Percentiles rank a stretch among this genome's conserved stretches.
phyloP scores from a whole-genome alignment of 2,888 invertebrate genomes.

The Lottia scabra region DNA sequence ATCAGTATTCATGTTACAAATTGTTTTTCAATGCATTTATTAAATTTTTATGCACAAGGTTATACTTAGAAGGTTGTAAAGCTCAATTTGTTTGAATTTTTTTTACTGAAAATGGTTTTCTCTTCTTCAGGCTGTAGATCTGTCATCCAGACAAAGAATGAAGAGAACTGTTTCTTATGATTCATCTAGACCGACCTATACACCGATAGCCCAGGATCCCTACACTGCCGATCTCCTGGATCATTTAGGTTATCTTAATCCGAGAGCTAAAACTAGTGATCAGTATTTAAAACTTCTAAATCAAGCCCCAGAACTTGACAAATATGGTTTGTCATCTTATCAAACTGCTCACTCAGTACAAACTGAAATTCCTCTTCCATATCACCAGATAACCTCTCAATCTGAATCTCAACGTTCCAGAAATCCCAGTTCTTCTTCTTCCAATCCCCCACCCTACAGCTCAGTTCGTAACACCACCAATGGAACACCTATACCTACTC shows the following conservation, averaged over 20 bases:
- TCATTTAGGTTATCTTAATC: conserved; percentile 35
- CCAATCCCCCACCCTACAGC: conserved; percentile 8
- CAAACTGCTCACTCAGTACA: not conserved
- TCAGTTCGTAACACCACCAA: conserved; percentile 10
- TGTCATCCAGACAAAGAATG: conserved; percentile 28
- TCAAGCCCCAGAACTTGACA: conserved; percentile 29
- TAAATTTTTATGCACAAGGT: no score
- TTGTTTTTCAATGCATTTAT: no score
- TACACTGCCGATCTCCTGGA: conserved; percentile 29
- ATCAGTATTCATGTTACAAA: no score
- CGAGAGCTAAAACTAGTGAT: conserved; percentile 25
- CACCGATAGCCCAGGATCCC: not conserved
- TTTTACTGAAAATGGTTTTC: not conserved
- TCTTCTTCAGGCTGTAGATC: conserved; percentile 34
- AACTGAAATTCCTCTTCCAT: conserved; percentile 5
- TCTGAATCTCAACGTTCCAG: conserved; percentile 14
- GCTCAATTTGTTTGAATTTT: no score
- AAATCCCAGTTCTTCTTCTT: conserved; percentile 11
- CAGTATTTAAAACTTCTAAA: conserved; percentile 34
- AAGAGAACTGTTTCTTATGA: conserved; percentile 35
- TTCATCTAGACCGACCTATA: conserved; percentile 11
- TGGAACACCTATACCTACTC: conserved; percentile 22
- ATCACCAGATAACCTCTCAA: not conserved
- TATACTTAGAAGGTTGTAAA: no score
- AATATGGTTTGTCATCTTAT: not conserved